Conservation (phyloP, 2,888 invertebrate genomes). For the Metellina segmentata region DNA sequence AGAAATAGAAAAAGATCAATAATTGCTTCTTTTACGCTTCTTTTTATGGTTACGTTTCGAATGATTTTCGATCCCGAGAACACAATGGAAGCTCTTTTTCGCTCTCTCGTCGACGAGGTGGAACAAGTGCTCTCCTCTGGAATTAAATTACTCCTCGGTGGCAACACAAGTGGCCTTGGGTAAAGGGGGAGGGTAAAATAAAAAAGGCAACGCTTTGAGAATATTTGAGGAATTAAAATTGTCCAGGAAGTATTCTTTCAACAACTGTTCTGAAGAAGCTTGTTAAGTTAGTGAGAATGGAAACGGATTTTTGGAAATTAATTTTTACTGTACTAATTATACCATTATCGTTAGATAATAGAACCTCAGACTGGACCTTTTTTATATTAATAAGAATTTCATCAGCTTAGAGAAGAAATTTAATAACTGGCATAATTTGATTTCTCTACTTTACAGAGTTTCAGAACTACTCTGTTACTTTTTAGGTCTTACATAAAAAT, state of each 20-base stretch:
- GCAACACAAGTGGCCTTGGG: not conserved
- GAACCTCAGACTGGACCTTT: too few relatives aligned
- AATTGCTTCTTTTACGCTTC: not conserved
- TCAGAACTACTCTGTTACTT: too few relatives aligned
- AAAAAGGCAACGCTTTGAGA: not conserved
- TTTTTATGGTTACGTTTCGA: conserved; percentile 18
- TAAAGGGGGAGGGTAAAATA: not conserved
- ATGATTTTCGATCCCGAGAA: conserved; percentile 15
- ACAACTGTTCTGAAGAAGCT: not conserved
- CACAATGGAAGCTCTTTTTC: conserved; percentile 19
- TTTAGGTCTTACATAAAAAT: too few relatives aligned
- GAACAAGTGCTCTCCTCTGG: not conserved
- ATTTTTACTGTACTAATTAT: too few relatives aligned
- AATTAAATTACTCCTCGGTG: conserved; percentile 1
- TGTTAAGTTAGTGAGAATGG: too few relatives aligned
- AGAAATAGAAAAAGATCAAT: conserved; percentile 6
- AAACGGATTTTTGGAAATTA: too few relatives aligned
- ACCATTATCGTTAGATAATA: too few relatives aligned
- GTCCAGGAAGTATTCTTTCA: not conserved
- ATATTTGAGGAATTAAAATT: not conserved
- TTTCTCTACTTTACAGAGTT: too few relatives aligned
- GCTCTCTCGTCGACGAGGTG: not conserved
- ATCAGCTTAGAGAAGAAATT: too few relatives aligned
- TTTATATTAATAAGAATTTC: too few relatives aligned
- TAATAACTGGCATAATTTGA: too few relatives aligned